Evolutionary conservation across 30 jellyfish, hydroid and myxozoan species (phyloP).

Genomic region (Phacellophora camtschatica): DNA sequence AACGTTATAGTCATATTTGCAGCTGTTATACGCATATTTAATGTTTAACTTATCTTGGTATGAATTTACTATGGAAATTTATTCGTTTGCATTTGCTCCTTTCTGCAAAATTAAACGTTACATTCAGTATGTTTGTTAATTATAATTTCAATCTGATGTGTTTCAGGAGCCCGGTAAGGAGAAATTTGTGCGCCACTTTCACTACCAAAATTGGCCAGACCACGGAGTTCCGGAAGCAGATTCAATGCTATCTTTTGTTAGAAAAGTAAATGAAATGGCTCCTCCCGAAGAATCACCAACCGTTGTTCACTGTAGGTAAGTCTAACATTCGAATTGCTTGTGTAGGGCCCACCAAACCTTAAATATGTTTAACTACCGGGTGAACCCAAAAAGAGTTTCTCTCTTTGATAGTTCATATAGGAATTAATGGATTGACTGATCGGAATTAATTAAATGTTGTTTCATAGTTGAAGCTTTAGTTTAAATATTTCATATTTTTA

Average conservation of each 20-base stretch:
- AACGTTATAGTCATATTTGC: too few relatives aligned
- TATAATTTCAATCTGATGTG: neutral
- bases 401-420: too few relatives aligned
- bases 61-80: too few relatives aligned
- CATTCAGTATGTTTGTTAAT: too few relatives aligned
- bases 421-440: too few relatives aligned
- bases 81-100: too few relatives aligned
- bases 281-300: slow-evolving; percentile 73
- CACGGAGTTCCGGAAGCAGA: slow-evolving; percentile 84
- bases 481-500: too few relatives aligned
- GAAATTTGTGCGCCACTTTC: slow-evolving; percentile 84
- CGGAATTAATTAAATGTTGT: too few relatives aligned
- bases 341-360: neutral
- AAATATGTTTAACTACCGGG: neutral
- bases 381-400: neutral
- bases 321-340: neutral
- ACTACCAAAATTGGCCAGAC: slow-evolving; percentile 86
- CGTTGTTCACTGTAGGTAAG: slow-evolving; percentile 96
- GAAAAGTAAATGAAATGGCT: slow-evolving; percentile 70
- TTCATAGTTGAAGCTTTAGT: too few relatives aligned
- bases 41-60: too few relatives aligned
- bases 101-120: too few relatives aligned
- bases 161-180: slow-evolving; percentile 88
- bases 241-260: slow-evolving; percentile 67
- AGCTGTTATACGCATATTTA: too few relatives aligned